phyloP scores from a whole-genome alignment of 2,113 vertebrate species.

The Notechis scutatus region DNA sequence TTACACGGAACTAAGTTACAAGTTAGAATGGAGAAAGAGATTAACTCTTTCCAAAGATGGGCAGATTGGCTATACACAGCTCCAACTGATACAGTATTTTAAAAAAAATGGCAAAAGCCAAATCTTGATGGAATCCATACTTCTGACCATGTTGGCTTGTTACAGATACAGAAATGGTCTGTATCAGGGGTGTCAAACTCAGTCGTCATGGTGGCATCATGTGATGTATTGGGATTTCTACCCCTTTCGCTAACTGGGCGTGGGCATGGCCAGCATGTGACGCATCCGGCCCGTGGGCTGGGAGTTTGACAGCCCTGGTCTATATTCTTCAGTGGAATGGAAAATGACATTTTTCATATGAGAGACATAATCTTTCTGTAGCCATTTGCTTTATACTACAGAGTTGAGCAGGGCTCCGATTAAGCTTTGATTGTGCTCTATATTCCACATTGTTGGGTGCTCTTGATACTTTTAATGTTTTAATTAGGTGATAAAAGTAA shows the following conservation, averaged over 20 bases:
- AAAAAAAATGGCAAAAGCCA: background rate
- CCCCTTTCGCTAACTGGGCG: no score
- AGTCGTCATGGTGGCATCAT: no score
- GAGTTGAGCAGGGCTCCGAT: background rate
- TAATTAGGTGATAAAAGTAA: slow-evolving; percentile 16
- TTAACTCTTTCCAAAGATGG: background rate
- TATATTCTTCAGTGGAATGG: background rate
- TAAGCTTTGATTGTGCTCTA: background rate
- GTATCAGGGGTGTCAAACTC: background rate
- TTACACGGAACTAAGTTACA: background rate
- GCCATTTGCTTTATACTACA: background rate
- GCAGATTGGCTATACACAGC: background rate
- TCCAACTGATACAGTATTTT: background rate
- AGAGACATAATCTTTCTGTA: background rate
- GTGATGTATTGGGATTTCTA: no score
- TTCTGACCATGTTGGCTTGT: background rate
- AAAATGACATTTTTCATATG: background rate
- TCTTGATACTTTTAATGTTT: background rate
- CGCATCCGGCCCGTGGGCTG: no score
- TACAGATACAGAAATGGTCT: background rate
- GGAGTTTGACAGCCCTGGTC: background rate
- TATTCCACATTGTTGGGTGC: slow-evolving; percentile 1
- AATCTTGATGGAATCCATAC: background rate
- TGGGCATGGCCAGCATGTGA: no score
- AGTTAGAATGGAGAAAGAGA: background rate